phyloP scores from a whole-genome alignment of 2,113 vertebrate species.

The Phodopus roborovskii region DNA sequence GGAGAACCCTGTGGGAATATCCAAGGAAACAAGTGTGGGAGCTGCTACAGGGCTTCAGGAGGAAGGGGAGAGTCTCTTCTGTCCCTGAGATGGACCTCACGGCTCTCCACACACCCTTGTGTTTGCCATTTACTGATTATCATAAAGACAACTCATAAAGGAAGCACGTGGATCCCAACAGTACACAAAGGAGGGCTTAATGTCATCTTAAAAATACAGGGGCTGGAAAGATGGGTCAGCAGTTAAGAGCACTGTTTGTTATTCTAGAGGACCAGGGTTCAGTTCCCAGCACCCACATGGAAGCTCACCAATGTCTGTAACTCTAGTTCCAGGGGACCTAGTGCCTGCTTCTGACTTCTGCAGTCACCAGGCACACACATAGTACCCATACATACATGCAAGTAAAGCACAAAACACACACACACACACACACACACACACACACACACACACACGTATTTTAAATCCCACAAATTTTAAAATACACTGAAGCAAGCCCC shows the following conservation, averaged over 20 bases:
- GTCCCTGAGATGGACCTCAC: background rate
- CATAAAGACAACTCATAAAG: background rate
- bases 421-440: too few relatives aligned
- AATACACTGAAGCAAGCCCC: background rate
- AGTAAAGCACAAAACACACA: too few relatives aligned
- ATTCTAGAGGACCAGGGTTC: background rate
- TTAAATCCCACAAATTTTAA: background rate
- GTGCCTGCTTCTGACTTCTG: background rate
- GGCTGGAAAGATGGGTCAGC: background rate
- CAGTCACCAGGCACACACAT: background rate
- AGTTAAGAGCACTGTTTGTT: background rate
- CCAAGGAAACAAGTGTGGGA: background rate
- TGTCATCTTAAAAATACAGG: background rate
- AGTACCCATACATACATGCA: background rate
- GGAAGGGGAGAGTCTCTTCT: background rate
- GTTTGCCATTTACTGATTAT: slow-evolving; percentile 9
- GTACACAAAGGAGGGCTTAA: background rate
- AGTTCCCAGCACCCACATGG: background rate
- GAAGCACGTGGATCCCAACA: background rate
- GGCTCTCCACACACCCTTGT: background rate
- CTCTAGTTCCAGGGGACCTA: background rate
- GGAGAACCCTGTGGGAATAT: background rate
- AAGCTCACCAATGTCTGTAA: background rate
- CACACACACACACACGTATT: background rate
- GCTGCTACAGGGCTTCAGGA: background rate